A percentile compares a stretch with the other conserved stretches of the same genome.
phyloP scores from a whole-genome alignment of 1,140 invertebrate genomes.

The Araneus ventricosus region DNA sequence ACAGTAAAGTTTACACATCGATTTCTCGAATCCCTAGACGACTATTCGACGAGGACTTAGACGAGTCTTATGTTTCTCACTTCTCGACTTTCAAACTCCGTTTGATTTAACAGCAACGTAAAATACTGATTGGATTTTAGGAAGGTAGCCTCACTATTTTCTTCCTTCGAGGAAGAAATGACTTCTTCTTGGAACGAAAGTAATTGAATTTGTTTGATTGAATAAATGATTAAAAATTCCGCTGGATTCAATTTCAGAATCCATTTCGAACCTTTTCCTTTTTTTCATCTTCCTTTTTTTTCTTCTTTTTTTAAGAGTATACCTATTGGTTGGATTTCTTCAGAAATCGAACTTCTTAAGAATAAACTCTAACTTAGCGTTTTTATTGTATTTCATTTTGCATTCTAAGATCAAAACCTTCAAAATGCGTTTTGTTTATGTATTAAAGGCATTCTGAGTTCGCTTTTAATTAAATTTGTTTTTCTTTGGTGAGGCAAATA shows the following conservation, averaged over 20 bases:
- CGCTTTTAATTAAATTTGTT: neutral
- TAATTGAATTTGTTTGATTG: constrained; percentile 41
- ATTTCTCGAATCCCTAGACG: no score
- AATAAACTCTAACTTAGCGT: neutral
- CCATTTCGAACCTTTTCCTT: neutral
- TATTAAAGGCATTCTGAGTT: neutral
- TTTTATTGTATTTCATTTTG: neutral
- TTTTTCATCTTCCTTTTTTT: neutral
- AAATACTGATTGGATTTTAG: neutral
- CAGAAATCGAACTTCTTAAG: neutral
- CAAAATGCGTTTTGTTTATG: no score
- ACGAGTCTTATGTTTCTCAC: no score
- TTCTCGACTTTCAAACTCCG: neutral
- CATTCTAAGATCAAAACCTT: neutral
- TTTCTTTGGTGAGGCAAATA: no score
- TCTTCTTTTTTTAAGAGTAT: neutral
- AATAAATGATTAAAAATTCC: constrained; percentile 16
- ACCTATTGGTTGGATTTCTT: neutral
- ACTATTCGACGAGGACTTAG: no score
- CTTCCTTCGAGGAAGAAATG: neutral
- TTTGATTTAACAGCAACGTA: neutral
- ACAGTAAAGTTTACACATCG: no score
- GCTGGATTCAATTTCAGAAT: constrained; percentile 10
- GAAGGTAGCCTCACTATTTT: neutral
- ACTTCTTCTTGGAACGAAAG: neutral